Percentiles rank a stretch among this genome's conserved stretches.
Conservation (phyloP, 2,113 vertebrate species). For the Paradisaea rubra region DNA sequence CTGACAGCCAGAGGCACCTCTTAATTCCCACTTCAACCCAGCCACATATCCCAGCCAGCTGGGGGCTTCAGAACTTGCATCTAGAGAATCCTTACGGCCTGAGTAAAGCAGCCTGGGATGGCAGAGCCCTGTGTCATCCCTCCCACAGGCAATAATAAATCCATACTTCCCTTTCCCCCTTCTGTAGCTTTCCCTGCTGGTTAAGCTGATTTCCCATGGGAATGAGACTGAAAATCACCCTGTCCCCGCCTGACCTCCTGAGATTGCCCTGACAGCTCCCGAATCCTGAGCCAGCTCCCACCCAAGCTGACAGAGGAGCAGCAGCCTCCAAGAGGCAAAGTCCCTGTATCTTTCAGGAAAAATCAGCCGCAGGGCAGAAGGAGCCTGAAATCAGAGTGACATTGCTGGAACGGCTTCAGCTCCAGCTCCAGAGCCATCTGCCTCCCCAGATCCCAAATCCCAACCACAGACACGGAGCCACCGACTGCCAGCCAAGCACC, state of each 20-base stretch:
- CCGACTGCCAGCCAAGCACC: neutral
- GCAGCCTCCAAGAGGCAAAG: neutral
- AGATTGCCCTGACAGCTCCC: neutral
- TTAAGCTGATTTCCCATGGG: neutral
- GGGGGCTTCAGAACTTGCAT: neutral
- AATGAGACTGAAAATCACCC: neutral
- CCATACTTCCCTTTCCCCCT: neutral
- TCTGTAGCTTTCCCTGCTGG: neutral
- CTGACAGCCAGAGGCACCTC: neutral
- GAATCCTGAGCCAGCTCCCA: neutral
- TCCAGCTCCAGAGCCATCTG: conserved; percentile 25
- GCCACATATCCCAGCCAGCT: neutral
- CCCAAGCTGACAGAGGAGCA: neutral
- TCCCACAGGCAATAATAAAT: neutral
- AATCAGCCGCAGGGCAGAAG: neutral
- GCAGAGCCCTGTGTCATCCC: neutral
- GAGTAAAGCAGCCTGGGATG: neutral
- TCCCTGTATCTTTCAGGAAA: neutral
- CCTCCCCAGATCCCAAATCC: neutral
- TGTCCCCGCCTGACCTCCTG: neutral
- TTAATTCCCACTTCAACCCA: neutral
- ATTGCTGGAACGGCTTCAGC: neutral
- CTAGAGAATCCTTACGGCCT: neutral
- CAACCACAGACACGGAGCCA: neutral
- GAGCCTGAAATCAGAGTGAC: neutral